Base-by-base conservation (phyloP, 2,113 vertebrate species). In the Mesocricetus auratus region DNA sequence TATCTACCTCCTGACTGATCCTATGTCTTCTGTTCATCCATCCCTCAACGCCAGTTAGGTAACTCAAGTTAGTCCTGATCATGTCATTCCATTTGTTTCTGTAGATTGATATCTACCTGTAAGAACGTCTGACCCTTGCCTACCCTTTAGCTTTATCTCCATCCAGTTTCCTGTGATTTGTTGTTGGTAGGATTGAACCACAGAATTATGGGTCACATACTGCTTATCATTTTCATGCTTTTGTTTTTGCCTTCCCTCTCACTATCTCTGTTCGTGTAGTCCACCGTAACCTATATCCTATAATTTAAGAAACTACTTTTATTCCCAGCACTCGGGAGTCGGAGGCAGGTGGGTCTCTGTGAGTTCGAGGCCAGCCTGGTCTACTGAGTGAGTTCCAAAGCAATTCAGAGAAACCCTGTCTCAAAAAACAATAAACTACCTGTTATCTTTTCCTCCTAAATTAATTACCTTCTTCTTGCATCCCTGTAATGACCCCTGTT, bases 401-500 rank as follows among this genome's bases (percentile, higher is more conserved):
- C 53, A 3, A 56, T n/a, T n/a, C 53, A 56, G 53, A 56, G 53
- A 56, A 56, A 56, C 12, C 10, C 10, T 56, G 53, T 56, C 53
- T 56, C 12, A 10, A 53, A 53, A 53, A 56, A 56, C 53, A 56
- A 56, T 45, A 94, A 94, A 89, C 45, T 62, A 85, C 62, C 93
- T 87, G 47, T 6, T 83, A 73, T 42, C 47, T 95, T 95, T 94
- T 95, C 53, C 53, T 94, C 53, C 15, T 89, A 64, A 88, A 4
- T 90, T 79, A 90, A 92, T 39, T 66, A 24, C 33, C 22, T 91
- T 90, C 91, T 47, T 39, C 85, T 50, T 91, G 12, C 86, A 39
- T 86, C 75, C 71, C 64, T 90, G 21, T 90, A 85, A 42, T 71
- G 77, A 13, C 16, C 17, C 81, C 66, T 71, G 7, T n/a, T 91